phyloP scores from a whole-genome alignment of 2,797 vertebrate genomes.

The Tauraco hartlaubi region DNA sequence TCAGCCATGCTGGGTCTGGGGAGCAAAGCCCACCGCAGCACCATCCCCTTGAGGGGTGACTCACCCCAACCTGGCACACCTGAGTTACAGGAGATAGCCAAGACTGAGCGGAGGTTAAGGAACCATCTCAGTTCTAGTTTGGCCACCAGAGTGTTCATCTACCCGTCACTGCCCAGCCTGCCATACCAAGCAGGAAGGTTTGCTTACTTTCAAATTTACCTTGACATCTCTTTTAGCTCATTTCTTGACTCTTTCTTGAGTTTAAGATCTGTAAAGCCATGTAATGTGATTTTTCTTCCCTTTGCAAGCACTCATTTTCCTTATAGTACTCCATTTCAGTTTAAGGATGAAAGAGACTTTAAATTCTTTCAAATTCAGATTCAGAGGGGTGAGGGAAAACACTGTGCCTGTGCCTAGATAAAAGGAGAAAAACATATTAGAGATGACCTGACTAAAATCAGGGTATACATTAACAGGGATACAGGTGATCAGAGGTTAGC shows the following conservation, averaged over 20 bases:
- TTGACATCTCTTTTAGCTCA: neutral
- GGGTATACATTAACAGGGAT: neutral
- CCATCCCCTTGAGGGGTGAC: neutral
- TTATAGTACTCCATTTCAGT: neutral
- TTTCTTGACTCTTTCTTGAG: neutral
- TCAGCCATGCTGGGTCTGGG: fast-evolving
- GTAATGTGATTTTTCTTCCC: neutral
- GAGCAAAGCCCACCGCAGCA: neutral
- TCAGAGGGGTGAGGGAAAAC: neutral
- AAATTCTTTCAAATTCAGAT: neutral
- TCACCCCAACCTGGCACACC: neutral
- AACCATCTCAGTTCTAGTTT: neutral
- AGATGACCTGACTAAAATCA: neutral
- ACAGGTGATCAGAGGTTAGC: neutral
- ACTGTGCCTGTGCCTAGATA: neutral
- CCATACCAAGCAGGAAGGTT: neutral
- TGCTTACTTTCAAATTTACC: neutral
- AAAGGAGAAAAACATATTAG: neutral
- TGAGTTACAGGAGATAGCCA: neutral
- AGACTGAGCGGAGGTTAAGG: neutral
- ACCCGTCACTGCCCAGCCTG: neutral
- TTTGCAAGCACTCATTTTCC: neutral
- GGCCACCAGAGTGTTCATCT: neutral
- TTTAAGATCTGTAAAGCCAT: neutral
- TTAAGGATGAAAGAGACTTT: neutral